These are phyloP conservation scores for Enoplosus armatus DNA, from an alignment of 2,797 vertebrate species.

Conservation along the genomic window DNA sequence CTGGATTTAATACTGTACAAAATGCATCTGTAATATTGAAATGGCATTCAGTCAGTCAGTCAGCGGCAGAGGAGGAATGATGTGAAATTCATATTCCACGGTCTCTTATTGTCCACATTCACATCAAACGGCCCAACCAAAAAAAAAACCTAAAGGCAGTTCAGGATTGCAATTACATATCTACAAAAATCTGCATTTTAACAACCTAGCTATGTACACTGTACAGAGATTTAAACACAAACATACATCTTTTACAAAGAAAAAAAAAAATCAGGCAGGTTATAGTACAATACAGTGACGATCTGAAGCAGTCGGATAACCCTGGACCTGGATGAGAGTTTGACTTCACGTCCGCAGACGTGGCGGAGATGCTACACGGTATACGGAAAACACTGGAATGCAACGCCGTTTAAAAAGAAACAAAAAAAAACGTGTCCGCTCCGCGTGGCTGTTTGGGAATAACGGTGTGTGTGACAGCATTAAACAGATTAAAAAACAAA, in stretches of 20 bases:
- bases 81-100: slow-evolving; percentile 52
- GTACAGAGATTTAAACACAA: slow-evolving; percentile 91
- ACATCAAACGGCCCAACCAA: slow-evolving; percentile 61
- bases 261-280: slow-evolving; percentile 79
- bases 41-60: slow-evolving; percentile 56
- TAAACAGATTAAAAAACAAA: neutral
- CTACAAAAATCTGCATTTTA: slow-evolving; percentile 93
- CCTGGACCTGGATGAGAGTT: slow-evolving; percentile 2
- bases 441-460: slow-evolving; percentile 22
- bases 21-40: slow-evolving; percentile 56
- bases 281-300: slow-evolving; percentile 82
- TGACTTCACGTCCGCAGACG: slow-evolving; percentile 5
- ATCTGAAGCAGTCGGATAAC: slow-evolving; percentile 71
- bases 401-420: neutral
- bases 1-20: slow-evolving; percentile 69
- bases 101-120: slow-evolving; percentile 58
- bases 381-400: slow-evolving; percentile 17
- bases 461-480: slow-evolving; percentile 18
- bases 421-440: neutral
- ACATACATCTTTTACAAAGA: slow-evolving; percentile 92
- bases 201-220: slow-evolving; percentile 92
- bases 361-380: slow-evolving; percentile 2
- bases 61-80: slow-evolving; percentile 47
- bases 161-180: slow-evolving; percentile 89
- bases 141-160: slow-evolving; percentile 77